Base-by-base conservation (phyloP, 2,113 vertebrate genomes). In the Leucopsar rothschildi region DNA sequence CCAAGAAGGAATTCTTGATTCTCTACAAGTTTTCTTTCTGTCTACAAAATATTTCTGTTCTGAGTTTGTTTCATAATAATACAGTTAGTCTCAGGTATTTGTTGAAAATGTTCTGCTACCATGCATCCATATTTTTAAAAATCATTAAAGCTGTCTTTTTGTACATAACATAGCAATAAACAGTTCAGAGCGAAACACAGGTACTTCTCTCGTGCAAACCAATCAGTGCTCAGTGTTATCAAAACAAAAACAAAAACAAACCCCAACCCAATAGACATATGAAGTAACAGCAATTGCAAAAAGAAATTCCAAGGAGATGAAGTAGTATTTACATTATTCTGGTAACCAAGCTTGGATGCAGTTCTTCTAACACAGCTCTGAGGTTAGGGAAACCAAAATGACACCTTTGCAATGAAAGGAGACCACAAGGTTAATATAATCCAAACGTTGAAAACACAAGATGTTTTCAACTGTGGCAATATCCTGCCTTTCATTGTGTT, bases 381-480 rank as follows among this genome's bases (percentile, higher is more conserved):
- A 96, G 69, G 8, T 75, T 57, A 79, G 33, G 18, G 57, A 88
- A 93, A 71, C 53, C 50, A 64, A 79, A 39, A 40, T 0, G 3
- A 72, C 82, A 94, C 39, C 55, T 90, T 63, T 78, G 42, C 29
- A 70, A 85, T 56, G 33, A 93, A 94, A 87, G 49, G 57, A 73
- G 31, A 77, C 35, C 40, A 22, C 21, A 60, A 93, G 55, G 66
- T 95, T 92, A 96, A 95, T 82, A 64, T 21, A 94, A 82, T 79
- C 79, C 86, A 96, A 88, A 96, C 86, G 81, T 25, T 84, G 80
- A 85, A 89, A 93, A 92, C 5, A 27, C 47, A 95, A 91, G 71
- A 92, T 72, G 12, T 94, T 96, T 95, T 96, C 70, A 63, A 53
- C 49, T 78, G 21, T 60, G n/a, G 66, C 42, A 94, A 97, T 90